Evolutionary conservation across 1,140 invertebrate species (phyloP), one percentile per base, ranked within the genome.

Genomic region (Tribolium castaneum): DNA sequence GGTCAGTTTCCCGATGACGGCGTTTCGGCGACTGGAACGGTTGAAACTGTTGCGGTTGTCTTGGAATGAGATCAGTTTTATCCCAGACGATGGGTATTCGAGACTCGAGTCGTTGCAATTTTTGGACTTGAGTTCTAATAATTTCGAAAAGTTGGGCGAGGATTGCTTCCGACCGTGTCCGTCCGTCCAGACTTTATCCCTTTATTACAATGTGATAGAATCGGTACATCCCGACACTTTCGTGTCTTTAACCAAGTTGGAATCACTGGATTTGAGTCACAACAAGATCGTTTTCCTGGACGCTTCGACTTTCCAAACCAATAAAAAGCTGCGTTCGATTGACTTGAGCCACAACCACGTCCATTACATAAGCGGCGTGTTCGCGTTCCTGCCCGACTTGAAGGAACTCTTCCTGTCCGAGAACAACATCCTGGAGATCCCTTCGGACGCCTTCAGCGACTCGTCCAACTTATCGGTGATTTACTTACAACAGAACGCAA

Each of bases 321-420:
- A 97, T 84, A 90, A 91, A 73, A 91, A 92, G 50, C 87, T 97
- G 56, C 90, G 92, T 30, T 95, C 93, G 0, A 92, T 97, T 80
- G 96, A 97, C 85, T 86, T 97, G 34, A 96, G 94, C 83, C 92
- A 96, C 84, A 97, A 97, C 87, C 95, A 97, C 83, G 90, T 97
- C 10, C 95, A 97, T 85, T 91, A 93, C 75, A 93, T 97, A 1
- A 90, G 90, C 30, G 94, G 94, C 0, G 90, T 96, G 0, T 97
- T 98, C 85, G 90, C 92, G 10, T 92, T 92, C 82, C 86, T 97
- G 56, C 91, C 91, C 0, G 92, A 95, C 75, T 87, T 98, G 1
- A 90, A 92, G 39, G 94, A 95, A 83, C 87, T 97, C 14, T 96
- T 96, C 85, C 87, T 97, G n/a, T 93, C 94, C 0, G 94, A 97